phyloP scores from a whole-genome alignment of 2,113 vertebrate genomes.

The Colius striatus region DNA sequence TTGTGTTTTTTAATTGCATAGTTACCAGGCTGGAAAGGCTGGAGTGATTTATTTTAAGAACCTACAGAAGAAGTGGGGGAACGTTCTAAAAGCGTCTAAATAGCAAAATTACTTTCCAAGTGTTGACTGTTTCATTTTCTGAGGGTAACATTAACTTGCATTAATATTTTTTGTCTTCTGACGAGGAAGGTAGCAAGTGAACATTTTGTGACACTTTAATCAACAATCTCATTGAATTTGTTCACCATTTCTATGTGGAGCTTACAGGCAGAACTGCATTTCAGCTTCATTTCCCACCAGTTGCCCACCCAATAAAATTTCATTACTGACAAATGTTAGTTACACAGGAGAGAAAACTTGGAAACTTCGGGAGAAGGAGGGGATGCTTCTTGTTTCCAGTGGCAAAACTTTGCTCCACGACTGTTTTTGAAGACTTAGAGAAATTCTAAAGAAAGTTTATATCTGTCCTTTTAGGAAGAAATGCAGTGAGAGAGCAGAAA shows the following conservation, averaged over 20 bases:
- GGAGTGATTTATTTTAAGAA: constrained; percentile 53
- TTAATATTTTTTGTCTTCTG: neutral
- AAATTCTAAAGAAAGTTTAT: neutral
- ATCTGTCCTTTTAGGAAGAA: neutral
- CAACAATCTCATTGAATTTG: neutral
- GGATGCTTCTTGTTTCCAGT: neutral
- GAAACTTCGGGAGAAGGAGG: neutral
- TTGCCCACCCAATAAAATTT: neutral
- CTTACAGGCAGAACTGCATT: neutral
- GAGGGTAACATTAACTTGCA: neutral
- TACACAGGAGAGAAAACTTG: neutral
- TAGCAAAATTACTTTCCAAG: neutral
- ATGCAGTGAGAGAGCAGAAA: neutral
- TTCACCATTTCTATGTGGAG: neutral
- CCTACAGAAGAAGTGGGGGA: neutral
- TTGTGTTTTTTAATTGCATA: neutral
- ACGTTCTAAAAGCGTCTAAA: neutral
- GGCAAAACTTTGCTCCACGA: neutral
- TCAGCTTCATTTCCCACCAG: neutral
- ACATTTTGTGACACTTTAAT: neutral
- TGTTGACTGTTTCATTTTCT: neutral
- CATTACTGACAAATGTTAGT: neutral
- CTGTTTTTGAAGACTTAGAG: neutral
- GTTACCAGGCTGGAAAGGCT: constrained; percentile 47
- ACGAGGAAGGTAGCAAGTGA: neutral